Evolutionary conservation across 2,888 invertebrate genomes (phyloP), one percentile per base, ranked within the genome.

Genomic region (Elaeidobius kamerunicus): DNA sequence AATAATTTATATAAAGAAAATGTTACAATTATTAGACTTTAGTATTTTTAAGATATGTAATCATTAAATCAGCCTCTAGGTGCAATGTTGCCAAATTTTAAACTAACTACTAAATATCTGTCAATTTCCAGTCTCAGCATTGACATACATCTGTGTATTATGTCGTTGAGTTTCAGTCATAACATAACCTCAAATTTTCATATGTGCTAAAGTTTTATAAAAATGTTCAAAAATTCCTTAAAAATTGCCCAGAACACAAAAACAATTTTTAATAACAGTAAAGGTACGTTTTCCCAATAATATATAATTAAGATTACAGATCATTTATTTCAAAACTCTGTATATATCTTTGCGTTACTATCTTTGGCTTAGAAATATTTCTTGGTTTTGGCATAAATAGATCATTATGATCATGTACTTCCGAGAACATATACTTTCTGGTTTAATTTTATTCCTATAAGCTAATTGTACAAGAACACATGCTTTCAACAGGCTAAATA

Each of bases 211-310:
- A 27, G 27, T 32, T 32, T 12, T n/a, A 9, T 3, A 32, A 32
- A 32, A 32, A 32, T 32, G 32, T 12, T 32, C n/a, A 32, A 32
- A 32, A 32, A n/a, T n/a, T 4, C 32, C 12, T n/a, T 32, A 32
- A 32, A 32, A 32, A 32, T 32, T 32, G 3, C n/a, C 4, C 32
- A 32, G 5, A 27, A 27, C 9, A 7, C 27, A 32, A 32, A 32
- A 9, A 9, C 32, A 9, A n/a, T 32, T 12, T 12, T 32, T 4
- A 32, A 32, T 32, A 32, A 32, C 4, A n/a, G 32, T 9, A 32
- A n/a, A 32, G 32, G 32, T 32, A 32, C 9, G 32, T 23, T 6
- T 23, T 4, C 4, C 23, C 23, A 23, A 23, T 23, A n/a, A n/a
- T 23, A 6, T 23, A 23, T 23, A 6, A 23, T 4, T 9, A 23